These are phyloP conservation scores for Halocynthia aurantium DNA, from an alignment of 23 tunicate species.

Conservation along the genomic window DNA sequence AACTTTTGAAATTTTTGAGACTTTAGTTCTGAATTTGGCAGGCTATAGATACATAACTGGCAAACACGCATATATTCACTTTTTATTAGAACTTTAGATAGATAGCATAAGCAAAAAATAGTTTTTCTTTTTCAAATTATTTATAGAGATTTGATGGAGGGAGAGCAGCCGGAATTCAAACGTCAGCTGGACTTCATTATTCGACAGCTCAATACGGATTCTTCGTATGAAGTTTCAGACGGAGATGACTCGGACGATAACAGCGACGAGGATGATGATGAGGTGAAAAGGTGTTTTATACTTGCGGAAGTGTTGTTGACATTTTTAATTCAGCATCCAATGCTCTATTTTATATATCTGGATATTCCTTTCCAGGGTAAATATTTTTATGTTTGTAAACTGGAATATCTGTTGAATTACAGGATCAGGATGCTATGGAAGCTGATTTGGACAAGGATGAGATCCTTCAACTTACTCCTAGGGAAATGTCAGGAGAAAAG, in stretches of 20 bases:
- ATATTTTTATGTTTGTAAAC: too few relatives aligned
- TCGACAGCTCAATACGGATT: conserved; percentile 67
- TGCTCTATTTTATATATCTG: too few relatives aligned
- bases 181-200: conserved; percentile 91
- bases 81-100: not conserved
- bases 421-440: conserved; percentile 98
- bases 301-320: too few relatives aligned
- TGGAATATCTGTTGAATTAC: not conserved
- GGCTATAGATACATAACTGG: too few relatives aligned
- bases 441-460: conserved; percentile 92
- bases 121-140: not conserved
- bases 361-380: too few relatives aligned
- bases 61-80: too few relatives aligned
- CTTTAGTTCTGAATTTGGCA: too few relatives aligned
- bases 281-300: conserved; percentile 25
- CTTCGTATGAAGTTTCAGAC: conserved; percentile 12
- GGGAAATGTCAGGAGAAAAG: conserved; percentile 75
- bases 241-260: conserved; percentile 58
- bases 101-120: not conserved
- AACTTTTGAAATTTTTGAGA: too few relatives aligned
- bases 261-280: conserved; percentile 91
- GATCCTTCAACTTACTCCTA: conserved; percentile 46
- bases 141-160: conserved; percentile 87
- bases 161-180: conserved; percentile 67
- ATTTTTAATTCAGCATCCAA: too few relatives aligned